These are phyloP conservation scores for Lophotriccus pileatus DNA, from an alignment of 2,797 vertebrate genomes.

Conservation along the genomic window DNA sequence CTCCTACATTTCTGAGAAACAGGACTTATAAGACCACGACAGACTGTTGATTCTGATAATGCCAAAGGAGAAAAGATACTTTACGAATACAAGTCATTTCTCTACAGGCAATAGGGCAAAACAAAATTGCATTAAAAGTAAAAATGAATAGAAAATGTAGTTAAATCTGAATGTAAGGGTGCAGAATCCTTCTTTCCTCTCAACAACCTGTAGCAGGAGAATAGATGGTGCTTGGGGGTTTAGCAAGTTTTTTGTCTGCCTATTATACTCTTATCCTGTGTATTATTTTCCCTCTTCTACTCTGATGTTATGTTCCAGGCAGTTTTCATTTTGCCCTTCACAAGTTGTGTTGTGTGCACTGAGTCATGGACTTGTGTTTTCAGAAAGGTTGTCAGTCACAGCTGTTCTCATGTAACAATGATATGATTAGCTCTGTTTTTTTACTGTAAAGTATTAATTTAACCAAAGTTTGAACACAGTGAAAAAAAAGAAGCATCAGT, in stretches of 20 bases:
- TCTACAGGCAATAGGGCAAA: not conserved
- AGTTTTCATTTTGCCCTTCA: conserved; percentile 12
- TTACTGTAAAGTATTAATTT: conserved; percentile 32
- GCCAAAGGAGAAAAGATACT: not conserved
- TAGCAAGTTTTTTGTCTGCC: not conserved
- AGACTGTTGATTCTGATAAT: not conserved
- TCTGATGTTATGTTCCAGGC: not conserved
- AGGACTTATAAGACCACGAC: not conserved
- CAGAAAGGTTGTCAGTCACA: conserved; percentile 33
- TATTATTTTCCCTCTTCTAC: not conserved
- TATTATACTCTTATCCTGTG: not conserved
- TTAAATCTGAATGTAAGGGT: not conserved
- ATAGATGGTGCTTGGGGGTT: not conserved
- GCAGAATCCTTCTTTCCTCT: not conserved
- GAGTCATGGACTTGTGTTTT: conserved; percentile 43
- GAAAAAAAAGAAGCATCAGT: not conserved
- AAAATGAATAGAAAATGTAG: not conserved
- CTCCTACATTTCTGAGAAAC: not conserved
- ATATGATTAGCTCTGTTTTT: conserved; percentile 14
- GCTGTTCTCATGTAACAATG: not conserved
- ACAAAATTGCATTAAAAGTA: not conserved
- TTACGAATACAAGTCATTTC: not conserved
- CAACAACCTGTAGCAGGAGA: not conserved
- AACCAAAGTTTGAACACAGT: conserved; percentile 19
- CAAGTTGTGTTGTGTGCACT: not conserved